A percentile compares a stretch with the other conserved stretches of the same genome.
These are phyloP conservation scores for Zaprionus africanus DNA, from an alignment of 1,140 invertebrate species.

Conservation along the genomic window DNA sequence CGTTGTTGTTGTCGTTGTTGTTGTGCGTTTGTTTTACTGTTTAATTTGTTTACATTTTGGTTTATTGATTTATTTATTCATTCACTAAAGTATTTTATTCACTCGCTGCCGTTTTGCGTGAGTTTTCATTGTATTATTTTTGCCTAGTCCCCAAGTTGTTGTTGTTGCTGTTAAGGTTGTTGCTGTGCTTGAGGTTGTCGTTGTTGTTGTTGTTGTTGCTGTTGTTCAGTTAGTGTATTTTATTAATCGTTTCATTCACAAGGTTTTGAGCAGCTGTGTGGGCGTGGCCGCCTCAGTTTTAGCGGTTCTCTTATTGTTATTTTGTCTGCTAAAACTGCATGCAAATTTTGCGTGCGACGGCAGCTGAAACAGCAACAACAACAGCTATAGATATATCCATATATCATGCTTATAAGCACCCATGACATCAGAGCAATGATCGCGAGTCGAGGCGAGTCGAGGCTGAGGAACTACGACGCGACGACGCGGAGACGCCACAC, in stretches of 20 bases:
- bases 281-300: constrained; percentile 26
- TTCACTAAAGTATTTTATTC: constrained; percentile 68
- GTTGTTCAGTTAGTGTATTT: constrained; percentile 14
- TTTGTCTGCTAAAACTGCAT: constrained; percentile 52
- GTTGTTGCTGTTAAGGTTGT: constrained; percentile 7
- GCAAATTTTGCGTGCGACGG: constrained; percentile 54
- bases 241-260: constrained; percentile 52
- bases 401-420: constrained; percentile 52
- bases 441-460: neutral
- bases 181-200: constrained; percentile 14
- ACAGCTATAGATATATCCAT: constrained; percentile 31
- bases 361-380: constrained; percentile 33
- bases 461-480: constrained; percentile 23
- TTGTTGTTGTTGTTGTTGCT: constrained; percentile 15
- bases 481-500: constrained; percentile 32
- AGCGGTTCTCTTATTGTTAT: constrained; percentile 17
- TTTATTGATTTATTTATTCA: constrained; percentile 76
- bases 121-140: constrained; percentile 33
- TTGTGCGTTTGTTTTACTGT: constrained; percentile 53
- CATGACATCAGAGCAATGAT: constrained; percentile 49
- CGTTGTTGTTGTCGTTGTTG: constrained; percentile 7
- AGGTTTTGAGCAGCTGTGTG: constrained; percentile 36
- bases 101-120: constrained; percentile 47
- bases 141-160: neutral
- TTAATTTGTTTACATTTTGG: constrained; percentile 70